A percentile compares a stretch with the other conserved stretches of the same genome.
Evolutionary conservation across 2,113 vertebrate genomes (phyloP).

Genomic region (Amblyornis subalaris): DNA sequence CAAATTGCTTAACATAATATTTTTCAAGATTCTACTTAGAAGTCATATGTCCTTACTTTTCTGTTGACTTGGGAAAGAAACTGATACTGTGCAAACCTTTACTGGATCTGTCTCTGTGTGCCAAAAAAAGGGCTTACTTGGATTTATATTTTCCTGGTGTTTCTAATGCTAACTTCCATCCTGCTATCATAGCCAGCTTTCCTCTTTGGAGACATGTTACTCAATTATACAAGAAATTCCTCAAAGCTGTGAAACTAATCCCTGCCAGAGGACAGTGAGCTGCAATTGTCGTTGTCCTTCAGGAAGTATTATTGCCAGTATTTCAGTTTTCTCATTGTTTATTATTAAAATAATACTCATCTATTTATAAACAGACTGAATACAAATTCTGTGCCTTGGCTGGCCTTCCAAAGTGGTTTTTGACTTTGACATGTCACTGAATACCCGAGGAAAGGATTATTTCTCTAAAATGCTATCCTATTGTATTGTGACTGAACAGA

Average conservation of each 20-base stretch:
- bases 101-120: not conserved
- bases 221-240: not conserved
- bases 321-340: not conserved
- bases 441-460: not conserved
- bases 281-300: not conserved
- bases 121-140: not conserved
- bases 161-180: not conserved
- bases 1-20: not conserved
- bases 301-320: not conserved
- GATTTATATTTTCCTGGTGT: not conserved
- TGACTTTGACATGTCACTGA: not conserved
- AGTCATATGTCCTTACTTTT: not conserved
- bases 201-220: not conserved
- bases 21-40: not conserved
- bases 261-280: not conserved
- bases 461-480: not conserved
- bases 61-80: not conserved
- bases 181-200: not conserved
- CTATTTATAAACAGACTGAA: not conserved
- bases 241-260: conserved; percentile 10
- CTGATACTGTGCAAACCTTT: not conserved
- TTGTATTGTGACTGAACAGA: not conserved
- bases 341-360: not conserved
- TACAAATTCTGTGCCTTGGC: not conserved
- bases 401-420: not conserved